Evolutionary conservation across 2,797 vertebrate species (phyloP).

Genomic region (Forpus xanthops): DNA sequence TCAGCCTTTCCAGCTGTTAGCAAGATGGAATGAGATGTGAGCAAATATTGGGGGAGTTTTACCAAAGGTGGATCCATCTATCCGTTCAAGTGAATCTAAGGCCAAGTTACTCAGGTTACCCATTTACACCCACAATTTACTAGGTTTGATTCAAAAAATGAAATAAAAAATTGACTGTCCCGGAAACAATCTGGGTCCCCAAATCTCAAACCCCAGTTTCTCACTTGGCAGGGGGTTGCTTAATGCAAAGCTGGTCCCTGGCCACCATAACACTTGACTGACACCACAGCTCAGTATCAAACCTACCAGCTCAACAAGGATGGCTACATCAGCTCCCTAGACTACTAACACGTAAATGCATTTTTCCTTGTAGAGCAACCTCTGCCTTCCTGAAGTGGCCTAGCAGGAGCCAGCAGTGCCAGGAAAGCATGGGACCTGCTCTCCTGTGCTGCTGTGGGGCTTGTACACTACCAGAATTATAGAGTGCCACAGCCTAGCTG

Average conservation of each 20-base stretch:
- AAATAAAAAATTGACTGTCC: background rate
- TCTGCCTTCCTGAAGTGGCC: background rate
- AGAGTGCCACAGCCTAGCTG: background rate
- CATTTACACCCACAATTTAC: background rate
- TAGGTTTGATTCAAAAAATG: background rate
- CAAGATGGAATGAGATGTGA: background rate
- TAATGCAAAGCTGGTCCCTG: background rate
- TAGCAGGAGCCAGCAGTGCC: background rate
- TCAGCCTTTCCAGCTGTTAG: background rate
- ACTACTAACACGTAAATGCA: background rate
- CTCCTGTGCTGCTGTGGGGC: rapidly evolving
- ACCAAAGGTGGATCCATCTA: background rate
- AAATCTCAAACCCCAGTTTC: background rate
- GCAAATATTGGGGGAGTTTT: background rate
- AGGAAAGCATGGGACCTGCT: background rate
- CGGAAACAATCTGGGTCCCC: background rate
- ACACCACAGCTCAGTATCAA: background rate
- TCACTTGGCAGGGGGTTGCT: background rate
- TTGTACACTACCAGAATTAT: background rate
- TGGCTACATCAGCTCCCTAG: background rate
- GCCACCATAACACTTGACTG: background rate
- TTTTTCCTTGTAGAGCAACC: background rate
- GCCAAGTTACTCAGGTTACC: background rate
- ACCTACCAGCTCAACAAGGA: background rate
- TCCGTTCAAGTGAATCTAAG: background rate